phyloP scores from a whole-genome alignment of 1,140 invertebrate genomes.

The Hetaerina americana region DNA sequence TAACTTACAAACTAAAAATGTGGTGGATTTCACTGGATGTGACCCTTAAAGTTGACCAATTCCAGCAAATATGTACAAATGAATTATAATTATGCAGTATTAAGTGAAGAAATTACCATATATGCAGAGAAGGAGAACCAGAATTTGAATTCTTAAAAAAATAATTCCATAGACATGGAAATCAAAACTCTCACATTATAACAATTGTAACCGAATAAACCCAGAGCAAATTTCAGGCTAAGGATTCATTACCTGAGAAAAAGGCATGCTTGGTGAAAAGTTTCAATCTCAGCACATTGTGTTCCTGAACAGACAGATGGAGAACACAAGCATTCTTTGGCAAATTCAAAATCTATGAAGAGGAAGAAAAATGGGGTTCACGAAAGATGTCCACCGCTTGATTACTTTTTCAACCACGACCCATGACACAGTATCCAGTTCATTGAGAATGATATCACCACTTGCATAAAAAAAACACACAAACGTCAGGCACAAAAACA shows the following conservation, averaged over 20 bases:
- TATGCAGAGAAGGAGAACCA: too few species aligned
- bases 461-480: background rate
- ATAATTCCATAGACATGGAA: too few species aligned
- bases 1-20: too few species aligned
- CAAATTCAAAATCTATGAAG: background rate
- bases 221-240: background rate
- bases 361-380: background rate
- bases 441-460: background rate
- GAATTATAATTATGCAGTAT: too few species aligned
- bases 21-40: too few species aligned
- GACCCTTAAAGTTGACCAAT: too few species aligned
- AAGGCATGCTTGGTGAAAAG: background rate
- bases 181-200: background rate
- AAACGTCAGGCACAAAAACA: background rate
- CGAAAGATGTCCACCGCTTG: too few species aligned
- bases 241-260: background rate
- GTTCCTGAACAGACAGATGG: background rate
- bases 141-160: too few species aligned
- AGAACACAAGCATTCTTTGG: background rate
- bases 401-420: too few species aligned
- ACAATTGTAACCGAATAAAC: background rate
- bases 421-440: too few species aligned
- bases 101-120: too few species aligned
- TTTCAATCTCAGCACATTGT: background rate
- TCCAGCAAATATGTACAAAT: too few species aligned